These are phyloP conservation scores for Harpagoxenus sublaevis DNA, from an alignment of 2,888 invertebrate genomes.

Conservation along the genomic window DNA sequence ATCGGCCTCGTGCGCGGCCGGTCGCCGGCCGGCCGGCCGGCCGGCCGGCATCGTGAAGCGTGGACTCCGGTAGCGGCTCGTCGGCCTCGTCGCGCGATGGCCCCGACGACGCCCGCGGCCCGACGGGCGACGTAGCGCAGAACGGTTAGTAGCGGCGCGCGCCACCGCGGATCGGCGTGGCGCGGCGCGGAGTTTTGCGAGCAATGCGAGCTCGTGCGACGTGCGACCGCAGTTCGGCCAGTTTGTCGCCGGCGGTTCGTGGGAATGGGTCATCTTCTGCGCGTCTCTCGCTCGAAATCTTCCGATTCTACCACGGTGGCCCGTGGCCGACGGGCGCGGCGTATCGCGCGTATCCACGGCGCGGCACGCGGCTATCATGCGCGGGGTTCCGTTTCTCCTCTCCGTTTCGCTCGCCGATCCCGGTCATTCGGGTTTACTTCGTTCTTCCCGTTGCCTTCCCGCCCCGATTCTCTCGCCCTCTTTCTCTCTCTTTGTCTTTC, in stretches of 20 bases:
- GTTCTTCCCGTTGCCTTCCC: neutral
- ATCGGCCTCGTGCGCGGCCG: slow-evolving; percentile 73
- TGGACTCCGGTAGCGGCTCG: slow-evolving; percentile 8
- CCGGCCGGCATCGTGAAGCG: slow-evolving; percentile 17
- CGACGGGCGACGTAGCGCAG: slow-evolving; percentile 68
- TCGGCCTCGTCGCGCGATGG: neutral
- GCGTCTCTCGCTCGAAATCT: slow-evolving; percentile 58
- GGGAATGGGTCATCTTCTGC: slow-evolving; percentile 78
- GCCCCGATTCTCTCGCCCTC: slow-evolving; percentile 4
- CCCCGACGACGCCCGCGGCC: slow-evolving; percentile 6
- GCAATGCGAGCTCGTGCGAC: slow-evolving; percentile 71
- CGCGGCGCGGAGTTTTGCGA: slow-evolving; percentile 64
- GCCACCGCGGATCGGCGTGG: slow-evolving; percentile 61
- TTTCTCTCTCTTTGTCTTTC: neutral
- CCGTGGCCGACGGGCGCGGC: slow-evolving; percentile 10
- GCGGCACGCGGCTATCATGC: neutral
- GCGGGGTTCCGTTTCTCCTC: neutral
- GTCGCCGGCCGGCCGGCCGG: slow-evolving; percentile 63
- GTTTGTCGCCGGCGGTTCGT: slow-evolving; percentile 85
- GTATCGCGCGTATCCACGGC: neutral
- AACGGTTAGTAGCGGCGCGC: slow-evolving; percentile 76
- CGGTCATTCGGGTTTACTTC: neutral
- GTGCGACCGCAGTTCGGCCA: slow-evolving; percentile 83
- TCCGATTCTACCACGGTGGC: neutral
- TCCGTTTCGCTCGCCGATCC: neutral